Evolutionary conservation across 2,888 invertebrate genomes (phyloP).

Genomic region (Andrena praecox): DNA sequence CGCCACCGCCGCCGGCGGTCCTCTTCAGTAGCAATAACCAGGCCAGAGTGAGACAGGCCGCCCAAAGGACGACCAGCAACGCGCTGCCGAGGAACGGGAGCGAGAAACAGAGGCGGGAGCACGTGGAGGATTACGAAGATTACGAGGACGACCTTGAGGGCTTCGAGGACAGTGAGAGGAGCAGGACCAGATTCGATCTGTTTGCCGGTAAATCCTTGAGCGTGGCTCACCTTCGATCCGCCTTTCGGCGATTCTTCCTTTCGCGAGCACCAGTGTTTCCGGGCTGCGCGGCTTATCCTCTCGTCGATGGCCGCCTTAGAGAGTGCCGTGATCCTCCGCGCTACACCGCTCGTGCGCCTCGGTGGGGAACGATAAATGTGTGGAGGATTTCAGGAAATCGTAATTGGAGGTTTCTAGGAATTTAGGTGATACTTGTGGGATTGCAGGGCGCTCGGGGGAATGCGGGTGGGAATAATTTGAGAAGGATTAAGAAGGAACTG

Average conservation of each 20-base stretch:
- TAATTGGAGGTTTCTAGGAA: no score
- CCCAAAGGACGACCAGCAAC: slow-evolving; percentile 55
- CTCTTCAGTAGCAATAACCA: slow-evolving; percentile 75
- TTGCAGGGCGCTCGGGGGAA: no score
- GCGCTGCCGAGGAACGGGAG: slow-evolving; percentile 56
- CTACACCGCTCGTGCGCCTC: no score
- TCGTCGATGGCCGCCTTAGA: not conserved
- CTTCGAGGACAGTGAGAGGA: slow-evolving; percentile 78
- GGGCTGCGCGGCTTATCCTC: not conserved
- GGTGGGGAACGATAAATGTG: no score
- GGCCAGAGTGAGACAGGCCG: slow-evolving; percentile 70
- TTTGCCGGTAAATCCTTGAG: slow-evolving; percentile 69
- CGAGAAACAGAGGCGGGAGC: slow-evolving; percentile 69
- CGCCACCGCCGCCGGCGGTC: slow-evolving; percentile 79
- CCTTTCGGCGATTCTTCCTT: not conserved
- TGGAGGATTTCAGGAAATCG: no score
- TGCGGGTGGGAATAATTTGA: no score
- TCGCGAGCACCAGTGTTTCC: not conserved
- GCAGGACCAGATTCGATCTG: slow-evolving; percentile 79
- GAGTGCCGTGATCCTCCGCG: no score
- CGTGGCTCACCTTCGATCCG: slow-evolving; percentile 27
- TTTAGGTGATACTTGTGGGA: no score
- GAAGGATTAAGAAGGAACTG: no score
- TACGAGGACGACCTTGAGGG: slow-evolving; percentile 80
- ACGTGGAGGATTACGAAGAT: slow-evolving; percentile 77